Evolutionary conservation across 2,888 invertebrate genomes (phyloP), one percentile per base, ranked within the genome.

Genomic region (Mermis nigrescens): DNA sequence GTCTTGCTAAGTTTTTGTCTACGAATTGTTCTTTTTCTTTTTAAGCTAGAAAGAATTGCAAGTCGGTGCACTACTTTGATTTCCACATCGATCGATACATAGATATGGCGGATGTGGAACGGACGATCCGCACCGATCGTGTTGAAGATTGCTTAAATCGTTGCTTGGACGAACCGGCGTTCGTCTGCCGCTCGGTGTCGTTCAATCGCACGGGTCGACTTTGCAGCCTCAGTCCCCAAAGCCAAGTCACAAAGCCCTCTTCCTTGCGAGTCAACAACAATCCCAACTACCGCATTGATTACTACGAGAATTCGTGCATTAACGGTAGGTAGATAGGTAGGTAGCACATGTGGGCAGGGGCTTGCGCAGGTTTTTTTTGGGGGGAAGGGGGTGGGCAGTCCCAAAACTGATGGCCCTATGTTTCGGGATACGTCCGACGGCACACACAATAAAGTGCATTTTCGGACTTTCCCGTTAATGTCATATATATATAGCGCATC

Each of bases 221-320:
- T 1, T 62, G 60, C 55, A 32, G 38, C 53, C 58, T 71, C 57
- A 69, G 69, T 7, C 63, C 66, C 51, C 68, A 72, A 59, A 69
- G 67, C 53, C 70, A 69, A 59, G 64, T 71, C 31, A 70, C 69
- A 58, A 68, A 68, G 60, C 71, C 71, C 24, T 62, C 64, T 27
- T 62, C 64, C 26, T 67, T 71, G 57, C 64, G 66, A 3, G 62
- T 72, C 56, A 71, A 71, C 63, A 72, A 69, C 63, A 70, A 71
- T 56, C 71, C 71, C 15, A 72, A 71, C 61, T 71, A 64, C 62
- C 60, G 71, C 4, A 68, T 71, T 32, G 71, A 71, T 59, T 71
- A 71, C 61, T 71, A 72, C 57, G 71, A 71, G 61, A 71, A 69
- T 62, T 70, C 69, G 61, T 71, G 71, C 59, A 68, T 66, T 58